phyloP scores from a whole-genome alignment of 92 coral and sea anemone species.

The Parazoanthus swiftii region DNA sequence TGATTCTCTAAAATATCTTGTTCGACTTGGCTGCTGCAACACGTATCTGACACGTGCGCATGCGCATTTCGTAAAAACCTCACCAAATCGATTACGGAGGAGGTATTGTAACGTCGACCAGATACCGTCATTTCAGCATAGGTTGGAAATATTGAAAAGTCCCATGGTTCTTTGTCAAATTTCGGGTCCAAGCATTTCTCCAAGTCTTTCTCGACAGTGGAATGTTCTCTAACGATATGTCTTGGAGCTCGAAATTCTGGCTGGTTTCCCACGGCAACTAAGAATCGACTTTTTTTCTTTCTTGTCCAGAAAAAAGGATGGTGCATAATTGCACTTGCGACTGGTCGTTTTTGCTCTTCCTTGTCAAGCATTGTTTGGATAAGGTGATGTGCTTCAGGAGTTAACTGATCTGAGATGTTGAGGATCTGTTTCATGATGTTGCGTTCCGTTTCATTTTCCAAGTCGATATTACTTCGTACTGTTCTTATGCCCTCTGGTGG shows the following conservation, averaged over 20 bases:
- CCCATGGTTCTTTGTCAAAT: conserved; percentile 6
- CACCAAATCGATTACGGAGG: conserved; percentile 49
- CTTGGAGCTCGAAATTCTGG: conserved; percentile 42
- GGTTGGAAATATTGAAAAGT: conserved; percentile 16
- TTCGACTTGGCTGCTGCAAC: conserved; percentile 16
- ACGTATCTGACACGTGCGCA: conserved; percentile 38
- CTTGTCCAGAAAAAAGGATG: conserved; percentile 63
- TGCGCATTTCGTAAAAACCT: conserved; percentile 57
- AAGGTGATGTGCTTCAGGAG: conserved; percentile 50
- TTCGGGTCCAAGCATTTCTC: conserved; percentile 20
- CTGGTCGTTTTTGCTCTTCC: conserved; percentile 39
- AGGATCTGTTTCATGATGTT: conserved; percentile 33
- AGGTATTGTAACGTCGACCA: conserved; percentile 40
- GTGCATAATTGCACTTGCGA: conserved; percentile 34
- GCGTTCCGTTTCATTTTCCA: conserved; percentile 44
- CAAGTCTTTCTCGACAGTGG: conserved; percentile 14
- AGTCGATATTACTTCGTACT: not conserved
- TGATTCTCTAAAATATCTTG: conserved; percentile 28
- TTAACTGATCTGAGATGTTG: conserved; percentile 19
- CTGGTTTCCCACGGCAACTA: conserved; percentile 60
- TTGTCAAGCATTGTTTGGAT: conserved; percentile 39
- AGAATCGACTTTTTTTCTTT: conserved; percentile 44
- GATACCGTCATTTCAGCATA: conserved; percentile 41
- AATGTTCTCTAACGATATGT: conserved; percentile 18
- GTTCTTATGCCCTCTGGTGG: not conserved